Evolutionary conservation across 2,113 vertebrate species (phyloP), one percentile per base, ranked within the genome.

Genomic region (Bujurquina vittata): DNA sequence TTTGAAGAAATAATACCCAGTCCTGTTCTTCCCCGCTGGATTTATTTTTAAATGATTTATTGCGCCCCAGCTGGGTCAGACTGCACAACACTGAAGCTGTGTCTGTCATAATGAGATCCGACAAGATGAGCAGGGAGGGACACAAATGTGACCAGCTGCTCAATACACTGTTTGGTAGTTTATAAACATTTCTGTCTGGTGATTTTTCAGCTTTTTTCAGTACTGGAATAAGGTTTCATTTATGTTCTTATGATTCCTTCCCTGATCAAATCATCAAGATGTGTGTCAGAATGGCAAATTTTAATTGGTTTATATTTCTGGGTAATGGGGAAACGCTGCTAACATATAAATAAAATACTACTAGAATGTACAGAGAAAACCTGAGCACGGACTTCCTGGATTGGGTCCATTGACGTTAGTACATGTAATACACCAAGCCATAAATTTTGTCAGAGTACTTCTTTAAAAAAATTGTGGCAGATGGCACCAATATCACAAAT

Each of bases 11-110:
- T 81, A 89, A 84, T 58, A 56, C 59, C 31, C 40, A 11, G 74
- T 80, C 26, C 17, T 87, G 77, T 84, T 80, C 33, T 60, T 54
- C 3, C 33, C 43, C 49, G 2, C 55, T 75, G 65, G 31, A 58
- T 74, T 80, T 59, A 31, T 61, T 58, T 77, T 84, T 26, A 60
- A 56, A 59, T 60, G 63, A n/a, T 83, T 79, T 58, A 77, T 12
- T 5, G 31, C 8, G n/a, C 9, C 10, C 29, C 90, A 88, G 91
- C 90, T 90, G 88, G 63, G 54, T 72, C 49, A n/a, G 23, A 15
- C 73, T 20, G 73, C 73, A 49, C 58, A 29, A 83, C 57, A 84
- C 77, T 73, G 81, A 72, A 23, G 73, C 87, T 76, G 85, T 77
- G 86, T 88, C 43, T 57, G 65, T 58, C 49, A 52, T 49, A 67